These are phyloP conservation scores for Lissocephala sabroskyi DNA, from an alignment of 2,888 invertebrate species.

Conservation along the genomic window DNA sequence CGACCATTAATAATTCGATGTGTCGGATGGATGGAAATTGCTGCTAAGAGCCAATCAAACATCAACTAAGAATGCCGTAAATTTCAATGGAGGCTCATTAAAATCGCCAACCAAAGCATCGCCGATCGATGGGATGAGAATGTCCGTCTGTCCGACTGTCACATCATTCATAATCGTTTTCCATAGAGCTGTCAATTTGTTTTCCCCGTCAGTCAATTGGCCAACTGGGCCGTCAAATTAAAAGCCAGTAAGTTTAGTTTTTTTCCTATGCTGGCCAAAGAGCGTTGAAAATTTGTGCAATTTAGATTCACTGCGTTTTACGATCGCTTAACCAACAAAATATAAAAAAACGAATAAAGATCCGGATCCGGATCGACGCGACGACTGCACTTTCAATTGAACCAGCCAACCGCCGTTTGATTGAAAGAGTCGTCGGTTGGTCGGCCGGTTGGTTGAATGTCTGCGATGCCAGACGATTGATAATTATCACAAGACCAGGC, in stretches of 20 bases:
- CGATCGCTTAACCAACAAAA: constrained; percentile 11
- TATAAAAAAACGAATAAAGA: constrained; percentile 11
- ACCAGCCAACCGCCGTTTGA: constrained; percentile 30
- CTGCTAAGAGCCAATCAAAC: constrained; percentile 56
- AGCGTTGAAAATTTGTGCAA: not conserved
- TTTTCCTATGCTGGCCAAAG: not conserved
- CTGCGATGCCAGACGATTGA: constrained; percentile 48
- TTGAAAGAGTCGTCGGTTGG: constrained; percentile 31
- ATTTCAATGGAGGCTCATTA: constrained; percentile 47
- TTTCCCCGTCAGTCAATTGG: constrained; percentile 40
- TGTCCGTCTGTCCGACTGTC: constrained; percentile 43
- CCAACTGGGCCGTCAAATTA: constrained; percentile 19
- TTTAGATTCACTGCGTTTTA: constrained; percentile 43
- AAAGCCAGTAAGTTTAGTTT: constrained; percentile 17
- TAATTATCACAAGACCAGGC: constrained; percentile 24
- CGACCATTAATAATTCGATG: constrained; percentile 28
- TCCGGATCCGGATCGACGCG: constrained; percentile 5
- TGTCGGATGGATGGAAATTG: too few relatives aligned
- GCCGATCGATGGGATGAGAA: constrained; percentile 26
- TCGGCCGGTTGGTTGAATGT: constrained; percentile 11
- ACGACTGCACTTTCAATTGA: constrained; percentile 15
- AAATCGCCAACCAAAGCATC: constrained; percentile 15
- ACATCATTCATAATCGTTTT: constrained; percentile 48
- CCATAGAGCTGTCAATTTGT: constrained; percentile 29
- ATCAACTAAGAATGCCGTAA: constrained; percentile 40